Evolutionary conservation across 2,888 invertebrate species (phyloP).

Genomic region (Eristalis tenax): DNA sequence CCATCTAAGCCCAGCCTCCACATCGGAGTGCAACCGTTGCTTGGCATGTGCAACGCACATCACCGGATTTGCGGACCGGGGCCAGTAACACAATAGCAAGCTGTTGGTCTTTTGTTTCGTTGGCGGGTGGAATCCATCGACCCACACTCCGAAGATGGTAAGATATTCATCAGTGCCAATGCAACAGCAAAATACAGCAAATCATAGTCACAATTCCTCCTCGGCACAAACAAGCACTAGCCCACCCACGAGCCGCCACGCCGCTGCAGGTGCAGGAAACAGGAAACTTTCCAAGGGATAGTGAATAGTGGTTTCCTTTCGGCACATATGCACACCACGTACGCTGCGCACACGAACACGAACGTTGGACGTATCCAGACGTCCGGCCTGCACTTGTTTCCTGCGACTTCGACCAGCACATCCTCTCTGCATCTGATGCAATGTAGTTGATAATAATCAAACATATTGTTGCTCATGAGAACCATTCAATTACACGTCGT

Average conservation of each 20-base stretch:
- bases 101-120: not conserved
- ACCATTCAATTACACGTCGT: slow-evolving; percentile 64
- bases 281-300: slow-evolving; percentile 63
- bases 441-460: slow-evolving; percentile 70
- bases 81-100: not conserved
- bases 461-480: slow-evolving; percentile 69
- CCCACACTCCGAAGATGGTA: not conserved
- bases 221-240: not conserved
- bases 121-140: not conserved
- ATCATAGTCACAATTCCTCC: not conserved
- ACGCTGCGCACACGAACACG: not conserved
- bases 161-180: slow-evolving; percentile 1
- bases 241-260: not conserved
- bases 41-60: not conserved
- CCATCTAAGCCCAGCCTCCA: not conserved
- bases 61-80: not conserved
- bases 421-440: slow-evolving; percentile 61
- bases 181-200: slow-evolving; percentile 1
- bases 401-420: slow-evolving; percentile 63
- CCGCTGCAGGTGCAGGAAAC: slow-evolving; percentile 23
- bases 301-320: slow-evolving; percentile 66
- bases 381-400: slow-evolving; percentile 67
- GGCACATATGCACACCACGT: slow-evolving; percentile 41
- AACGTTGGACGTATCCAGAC: slow-evolving; percentile 14
- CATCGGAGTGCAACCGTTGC: not conserved